Evolutionary conservation across 2,888 invertebrate genomes (phyloP).

Genomic region (Disparrhopalites patrizii): DNA sequence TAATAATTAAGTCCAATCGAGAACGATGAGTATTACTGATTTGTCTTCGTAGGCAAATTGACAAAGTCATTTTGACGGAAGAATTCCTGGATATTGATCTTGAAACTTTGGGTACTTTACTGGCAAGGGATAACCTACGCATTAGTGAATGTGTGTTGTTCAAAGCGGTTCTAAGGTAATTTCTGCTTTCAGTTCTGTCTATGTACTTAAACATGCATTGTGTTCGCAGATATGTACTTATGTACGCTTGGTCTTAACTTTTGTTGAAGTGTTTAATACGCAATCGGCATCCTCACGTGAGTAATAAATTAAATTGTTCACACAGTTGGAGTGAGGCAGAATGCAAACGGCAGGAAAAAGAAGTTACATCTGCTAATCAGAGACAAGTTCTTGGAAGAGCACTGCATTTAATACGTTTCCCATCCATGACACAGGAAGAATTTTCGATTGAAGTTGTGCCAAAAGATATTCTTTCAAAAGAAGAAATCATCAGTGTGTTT

Average conservation of each 20-base stretch:
- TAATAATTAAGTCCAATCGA: no score
- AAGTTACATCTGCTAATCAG: constrained; percentile 65
- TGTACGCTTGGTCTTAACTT: not conserved
- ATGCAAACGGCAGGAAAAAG: constrained; percentile 64
- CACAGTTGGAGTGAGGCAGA: constrained; percentile 69
- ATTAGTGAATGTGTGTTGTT: constrained; percentile 75
- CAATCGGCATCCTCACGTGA: no score
- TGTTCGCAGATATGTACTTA: not conserved
- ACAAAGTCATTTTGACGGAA: constrained; percentile 69
- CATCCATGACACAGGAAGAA: constrained; percentile 79
- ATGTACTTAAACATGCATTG: not conserved
- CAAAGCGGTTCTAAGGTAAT: constrained; percentile 62
- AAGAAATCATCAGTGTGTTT: constrained; percentile 70
- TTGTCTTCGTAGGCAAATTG: constrained; percentile 38
- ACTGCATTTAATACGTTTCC: constrained; percentile 70
- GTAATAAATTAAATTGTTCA: not conserved
- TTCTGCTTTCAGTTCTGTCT: not conserved
- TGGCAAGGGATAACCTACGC: constrained; percentile 72
- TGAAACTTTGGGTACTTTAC: constrained; percentile 69
- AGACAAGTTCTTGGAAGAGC: constrained; percentile 62
- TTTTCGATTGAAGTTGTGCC: constrained; percentile 74
- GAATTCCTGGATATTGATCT: constrained; percentile 77
- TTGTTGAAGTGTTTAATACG: no score
- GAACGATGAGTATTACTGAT: no score
- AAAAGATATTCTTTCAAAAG: constrained; percentile 68